Evolutionary conservation across 2,113 vertebrate genomes (phyloP), one percentile per base, ranked within the genome.

Genomic region (Pyxicephalus adspersus): DNA sequence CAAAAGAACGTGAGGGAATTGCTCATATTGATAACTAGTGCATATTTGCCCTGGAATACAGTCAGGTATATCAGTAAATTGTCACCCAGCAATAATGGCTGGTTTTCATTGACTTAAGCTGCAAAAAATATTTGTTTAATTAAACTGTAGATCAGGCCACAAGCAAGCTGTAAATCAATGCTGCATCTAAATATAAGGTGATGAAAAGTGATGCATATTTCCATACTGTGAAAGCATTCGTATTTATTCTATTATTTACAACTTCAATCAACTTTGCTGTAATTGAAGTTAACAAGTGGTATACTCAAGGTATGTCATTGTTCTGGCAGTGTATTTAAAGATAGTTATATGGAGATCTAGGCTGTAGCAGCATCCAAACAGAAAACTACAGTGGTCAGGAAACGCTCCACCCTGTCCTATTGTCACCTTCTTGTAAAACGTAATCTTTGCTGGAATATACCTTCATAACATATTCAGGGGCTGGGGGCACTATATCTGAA

Each of bases 241-340:
- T 67, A 68, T 68, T 55, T 23, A 26, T 54, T 16, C 29, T 45
- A 45, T 26, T 76, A 64, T 29, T 55, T 67, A 68, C 68, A 79
- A 79, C n/a, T n/a, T n/a, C n/a, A n/a, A 68, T 51, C 51, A 23
- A 58, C 26, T 64, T 58, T 76, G 63, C 25, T 64, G 60, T 76
- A 70, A 15, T 73, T 72, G 19, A 19, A 52, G n/a, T 72, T 31
- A 5, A 72, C 57, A 80, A 71, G 66, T 52, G 4, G 28, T 26
- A 80, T 67, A 77, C 75, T 77, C 23, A 34, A 54, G 31, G 51
- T 77, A 77, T 58, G 70, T 50, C 76, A 23, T 66, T 77, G 25
- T 81, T 81, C 19, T 73, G 78, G 78, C 78, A 81, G 78, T 81
- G 78, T 73, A 17, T 63, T 72, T 64, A 22, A 45, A 64, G 38